These are phyloP conservation scores for Sceliomorpha sp. DNA, from an alignment of 2,888 invertebrate genomes.

Conservation along the genomic window DNA sequence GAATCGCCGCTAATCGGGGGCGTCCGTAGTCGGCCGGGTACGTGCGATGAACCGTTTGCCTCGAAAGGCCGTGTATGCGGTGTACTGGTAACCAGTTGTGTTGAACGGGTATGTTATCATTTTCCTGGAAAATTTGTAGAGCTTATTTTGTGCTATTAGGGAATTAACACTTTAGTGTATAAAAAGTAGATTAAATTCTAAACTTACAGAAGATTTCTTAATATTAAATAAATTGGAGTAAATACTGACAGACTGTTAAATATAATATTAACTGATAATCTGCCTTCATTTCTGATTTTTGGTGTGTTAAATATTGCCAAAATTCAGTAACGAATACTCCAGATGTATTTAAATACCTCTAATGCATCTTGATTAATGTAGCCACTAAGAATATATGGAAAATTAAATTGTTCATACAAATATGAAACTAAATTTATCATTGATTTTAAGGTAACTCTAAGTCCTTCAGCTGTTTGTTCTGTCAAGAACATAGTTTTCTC, in stretches of 20 bases:
- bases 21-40: no score
- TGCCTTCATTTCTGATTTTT: conserved; percentile 1
- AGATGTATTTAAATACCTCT: conserved; percentile 1
- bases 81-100: no score
- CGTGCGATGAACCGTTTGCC: no score
- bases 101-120: no score
- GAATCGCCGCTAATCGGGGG: conserved; percentile 2
- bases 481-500: conserved; percentile 4
- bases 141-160: neutral
- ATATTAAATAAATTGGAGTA: conserved; percentile 1
- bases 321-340: neutral
- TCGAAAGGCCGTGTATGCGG: no score
- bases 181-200: no score
- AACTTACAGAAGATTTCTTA: no score
- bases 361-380: conserved; percentile 10
- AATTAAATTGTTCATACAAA: conserved; percentile 3
- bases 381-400: conserved; percentile 9
- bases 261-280: no score
- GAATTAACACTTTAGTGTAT: neutral
- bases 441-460: conserved; percentile 5
- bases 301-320: neutral
- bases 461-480: neutral
- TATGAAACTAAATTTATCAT: conserved; percentile 12
- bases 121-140: neutral
- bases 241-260: neutral